A percentile compares a stretch with the other conserved stretches of the same genome.
Evolutionary conservation across 2,113 vertebrate genomes (phyloP).

Genomic region (Eptesicus fuscus): DNA sequence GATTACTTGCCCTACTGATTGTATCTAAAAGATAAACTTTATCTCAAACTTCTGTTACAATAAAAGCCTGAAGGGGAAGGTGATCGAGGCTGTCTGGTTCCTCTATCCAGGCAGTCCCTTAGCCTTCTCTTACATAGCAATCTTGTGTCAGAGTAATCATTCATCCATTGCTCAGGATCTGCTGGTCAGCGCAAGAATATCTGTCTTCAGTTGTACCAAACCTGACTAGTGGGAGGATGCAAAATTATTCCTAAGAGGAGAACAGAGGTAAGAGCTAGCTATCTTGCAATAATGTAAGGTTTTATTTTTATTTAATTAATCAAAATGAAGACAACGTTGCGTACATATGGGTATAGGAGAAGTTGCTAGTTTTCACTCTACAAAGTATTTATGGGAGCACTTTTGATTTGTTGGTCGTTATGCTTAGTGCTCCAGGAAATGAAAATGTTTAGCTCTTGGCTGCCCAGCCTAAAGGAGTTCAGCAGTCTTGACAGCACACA

Average conservation of each 20-base stretch:
- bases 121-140: too few species aligned
- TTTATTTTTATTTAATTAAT: not conserved
- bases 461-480: not conserved
- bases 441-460: not conserved
- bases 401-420: not conserved
- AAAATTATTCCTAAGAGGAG: not conserved
- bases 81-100: too few species aligned
- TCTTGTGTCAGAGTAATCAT: too few species aligned
- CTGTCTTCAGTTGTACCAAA: not conserved
- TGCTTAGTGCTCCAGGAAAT: not conserved
- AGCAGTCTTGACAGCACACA: not conserved
- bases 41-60: too few species aligned
- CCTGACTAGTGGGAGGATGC: not conserved
- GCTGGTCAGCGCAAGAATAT: too few species aligned
- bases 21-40: too few species aligned
- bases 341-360: fast-evolving
- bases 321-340: not conserved
- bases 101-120: too few species aligned
- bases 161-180: too few species aligned
- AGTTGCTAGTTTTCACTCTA: not conserved
- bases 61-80: too few species aligned
- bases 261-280: not conserved
- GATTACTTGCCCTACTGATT: too few species aligned
- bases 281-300: not conserved
- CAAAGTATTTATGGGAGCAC: not conserved